phyloP scores from a whole-genome alignment of 2,113 vertebrate species.

The Alethe castanea region DNA sequence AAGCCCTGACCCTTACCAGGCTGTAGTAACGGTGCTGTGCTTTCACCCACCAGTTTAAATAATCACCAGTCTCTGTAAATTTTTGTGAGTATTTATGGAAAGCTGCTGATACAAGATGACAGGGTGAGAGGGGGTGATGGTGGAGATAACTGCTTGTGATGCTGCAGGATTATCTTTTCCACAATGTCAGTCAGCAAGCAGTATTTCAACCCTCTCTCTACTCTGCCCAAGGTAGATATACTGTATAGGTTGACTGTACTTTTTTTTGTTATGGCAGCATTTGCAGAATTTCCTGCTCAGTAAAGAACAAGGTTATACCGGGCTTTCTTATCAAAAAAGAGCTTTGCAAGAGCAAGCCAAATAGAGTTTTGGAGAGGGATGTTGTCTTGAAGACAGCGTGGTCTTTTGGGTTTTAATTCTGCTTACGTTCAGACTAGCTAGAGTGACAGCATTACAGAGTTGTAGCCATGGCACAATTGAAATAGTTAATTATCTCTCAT shows the following conservation, averaged over 20 bases:
- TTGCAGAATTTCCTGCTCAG: background rate
- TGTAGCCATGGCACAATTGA: background rate
- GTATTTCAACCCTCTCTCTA: background rate
- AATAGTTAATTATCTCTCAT: background rate
- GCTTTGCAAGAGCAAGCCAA: background rate
- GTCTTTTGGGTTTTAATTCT: background rate
- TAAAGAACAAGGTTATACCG: background rate
- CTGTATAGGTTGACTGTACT: background rate
- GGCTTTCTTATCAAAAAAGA: background rate
- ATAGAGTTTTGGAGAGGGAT: background rate
- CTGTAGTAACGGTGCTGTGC: background rate
- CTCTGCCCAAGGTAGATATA: background rate
- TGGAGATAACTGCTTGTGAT: background rate
- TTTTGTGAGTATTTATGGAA: background rate
- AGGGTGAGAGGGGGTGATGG: background rate
- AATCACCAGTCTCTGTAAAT: background rate
- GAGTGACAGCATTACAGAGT: background rate
- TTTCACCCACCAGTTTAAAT: background rate
- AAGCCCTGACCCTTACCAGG: background rate
- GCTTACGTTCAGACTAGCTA: background rate
- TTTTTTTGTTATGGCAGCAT: background rate
- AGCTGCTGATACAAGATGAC: background rate
- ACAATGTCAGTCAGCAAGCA: background rate
- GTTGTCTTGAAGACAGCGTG: background rate
- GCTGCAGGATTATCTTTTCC: background rate